A percentile compares a stretch with the other conserved stretches of the same genome.
Evolutionary conservation across 2,113 vertebrate species (phyloP).

Genomic region (Delphinus delphis): DNA sequence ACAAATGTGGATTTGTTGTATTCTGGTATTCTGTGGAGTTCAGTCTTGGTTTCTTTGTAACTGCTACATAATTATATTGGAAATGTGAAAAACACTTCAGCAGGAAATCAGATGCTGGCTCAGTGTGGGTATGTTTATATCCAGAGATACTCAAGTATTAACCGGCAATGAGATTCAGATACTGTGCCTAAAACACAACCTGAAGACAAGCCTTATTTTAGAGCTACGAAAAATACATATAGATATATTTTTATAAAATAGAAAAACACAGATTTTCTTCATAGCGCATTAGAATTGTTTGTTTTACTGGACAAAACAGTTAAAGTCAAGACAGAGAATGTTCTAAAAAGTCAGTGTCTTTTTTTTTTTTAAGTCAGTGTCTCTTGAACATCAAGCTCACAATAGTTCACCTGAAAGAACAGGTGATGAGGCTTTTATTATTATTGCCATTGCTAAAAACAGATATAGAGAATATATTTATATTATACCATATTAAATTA

Average conservation of each 20-base stretch:
- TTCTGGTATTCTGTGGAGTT: conserved; percentile 69
- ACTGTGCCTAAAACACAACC: conserved; percentile 58
- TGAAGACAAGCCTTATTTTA: conserved; percentile 73
- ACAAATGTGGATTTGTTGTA: conserved; percentile 61
- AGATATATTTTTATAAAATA: background rate
- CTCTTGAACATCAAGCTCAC: background rate
- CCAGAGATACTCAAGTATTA: conserved; percentile 71
- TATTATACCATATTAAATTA: background rate
- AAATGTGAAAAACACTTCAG: conserved; percentile 80
- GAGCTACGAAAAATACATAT: background rate
- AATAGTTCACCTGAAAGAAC: background rate
- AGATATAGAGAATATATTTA: background rate
- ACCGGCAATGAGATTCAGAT: conserved; percentile 63
- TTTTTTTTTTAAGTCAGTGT: background rate
- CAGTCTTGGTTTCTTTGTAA: conserved; percentile 81
- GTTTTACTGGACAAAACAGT: conserved; percentile 29
- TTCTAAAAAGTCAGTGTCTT: background rate
- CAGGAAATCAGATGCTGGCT: conserved; percentile 78
- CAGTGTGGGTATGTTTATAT: conserved; percentile 79
- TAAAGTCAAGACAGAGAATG: background rate
- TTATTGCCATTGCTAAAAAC: background rate
- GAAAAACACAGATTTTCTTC: background rate
- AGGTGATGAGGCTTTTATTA: background rate
- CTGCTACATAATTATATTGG: conserved; percentile 82
- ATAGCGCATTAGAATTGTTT: background rate